Conservation (phyloP, 2,797 vertebrate genomes). For the Crenichthys baileyi region DNA sequence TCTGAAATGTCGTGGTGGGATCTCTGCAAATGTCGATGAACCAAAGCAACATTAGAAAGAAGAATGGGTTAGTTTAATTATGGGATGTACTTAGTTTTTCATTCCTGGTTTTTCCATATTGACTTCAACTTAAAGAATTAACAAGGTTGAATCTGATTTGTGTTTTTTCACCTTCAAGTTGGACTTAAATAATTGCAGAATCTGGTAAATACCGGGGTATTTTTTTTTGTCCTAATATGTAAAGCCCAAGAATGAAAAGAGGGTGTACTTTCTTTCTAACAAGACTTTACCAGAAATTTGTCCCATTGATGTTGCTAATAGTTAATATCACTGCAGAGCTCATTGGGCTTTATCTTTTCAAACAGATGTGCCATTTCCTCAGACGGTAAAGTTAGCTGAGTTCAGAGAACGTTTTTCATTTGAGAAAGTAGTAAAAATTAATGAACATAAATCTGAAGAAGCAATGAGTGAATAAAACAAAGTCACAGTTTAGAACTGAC, state of each 20-base stretch:
- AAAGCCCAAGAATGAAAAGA: neutral
- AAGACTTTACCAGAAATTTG: neutral
- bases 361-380: neutral
- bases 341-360: neutral
- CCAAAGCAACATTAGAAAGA: neutral
- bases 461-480: neutral
- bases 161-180: neutral
- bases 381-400: neutral
- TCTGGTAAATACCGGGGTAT: neutral
- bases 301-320: neutral
- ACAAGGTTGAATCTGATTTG: neutral
- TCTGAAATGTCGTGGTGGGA: too few relatives aligned
- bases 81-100: neutral
- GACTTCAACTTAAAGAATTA: neutral
- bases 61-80: neutral
- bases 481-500: conserved; percentile 57
- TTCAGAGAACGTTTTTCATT: neutral
- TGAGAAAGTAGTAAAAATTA: neutral
- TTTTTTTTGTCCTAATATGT: neutral
- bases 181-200: neutral
- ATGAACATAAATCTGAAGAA: too few relatives aligned
- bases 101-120: neutral
- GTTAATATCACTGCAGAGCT: neutral
- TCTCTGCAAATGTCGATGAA: neutral
- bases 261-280: neutral